phyloP scores from a whole-genome alignment of 1,140 invertebrate genomes.

The Drosophila yakuba region DNA sequence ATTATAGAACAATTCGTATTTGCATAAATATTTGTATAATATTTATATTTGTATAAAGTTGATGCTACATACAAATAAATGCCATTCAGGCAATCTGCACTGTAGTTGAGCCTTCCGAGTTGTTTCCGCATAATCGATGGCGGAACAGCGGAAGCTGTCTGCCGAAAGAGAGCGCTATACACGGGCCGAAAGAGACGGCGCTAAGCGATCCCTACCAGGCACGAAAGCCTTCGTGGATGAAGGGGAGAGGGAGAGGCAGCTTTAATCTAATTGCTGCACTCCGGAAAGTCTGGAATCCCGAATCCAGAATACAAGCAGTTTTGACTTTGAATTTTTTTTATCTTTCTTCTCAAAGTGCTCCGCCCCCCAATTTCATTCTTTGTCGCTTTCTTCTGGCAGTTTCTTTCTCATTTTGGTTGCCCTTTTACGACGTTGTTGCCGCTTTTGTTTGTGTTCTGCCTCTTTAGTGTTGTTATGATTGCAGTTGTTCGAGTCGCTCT shows the following conservation, averaged over 20 bases:
- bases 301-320: constrained; percentile 9
- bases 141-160: constrained; percentile 32
- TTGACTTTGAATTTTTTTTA: constrained; percentile 44
- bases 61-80: background rate
- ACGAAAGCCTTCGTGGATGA: background rate
- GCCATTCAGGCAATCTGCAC: background rate
- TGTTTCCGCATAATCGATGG: constrained; percentile 34
- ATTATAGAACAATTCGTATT: no score
- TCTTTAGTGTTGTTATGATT: constrained; percentile 79
- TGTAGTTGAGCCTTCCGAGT: constrained; percentile 26
- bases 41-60: no score
- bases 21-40: no score
- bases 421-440: constrained; percentile 48
- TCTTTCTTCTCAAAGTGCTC: constrained; percentile 5
- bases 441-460: constrained; percentile 75
- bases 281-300: constrained; percentile 8
- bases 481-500: constrained; percentile 54
- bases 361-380: background rate
- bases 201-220: constrained; percentile 19
- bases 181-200: background rate
- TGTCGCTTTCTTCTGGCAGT: constrained; percentile 5
- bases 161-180: constrained; percentile 5
- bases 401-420: constrained; percentile 6
- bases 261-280: constrained; percentile 70
- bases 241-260: constrained; percentile 7